Base-by-base conservation (phyloP, 1,140 invertebrate genomes). In the Caenorhabditis elegans region DNA sequence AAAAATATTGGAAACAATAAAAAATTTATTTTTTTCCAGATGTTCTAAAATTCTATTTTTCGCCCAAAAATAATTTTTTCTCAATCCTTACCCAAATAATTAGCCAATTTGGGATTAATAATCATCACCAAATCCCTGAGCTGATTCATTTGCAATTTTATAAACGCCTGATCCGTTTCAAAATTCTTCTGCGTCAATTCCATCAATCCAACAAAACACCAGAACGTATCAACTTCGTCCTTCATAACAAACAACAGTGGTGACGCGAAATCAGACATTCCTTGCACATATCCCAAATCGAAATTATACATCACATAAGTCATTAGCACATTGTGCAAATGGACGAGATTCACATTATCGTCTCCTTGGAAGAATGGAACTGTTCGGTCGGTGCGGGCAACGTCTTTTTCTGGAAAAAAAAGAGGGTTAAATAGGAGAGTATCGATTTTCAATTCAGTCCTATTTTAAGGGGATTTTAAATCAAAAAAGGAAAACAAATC, bases 301-400 rank as follows among this genome's bases (percentile, higher is more conserved):
- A 99, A 99, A 91, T 99, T 98, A 90, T 98, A 98, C 96, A 99
- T 98, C n/a, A 96, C 94, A 90, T 98, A 99, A 0, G 97, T 98
- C 95, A 98, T 97, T 1, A 99, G 92, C 87, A 99, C 95, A 88
- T 98, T 95, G 86, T 94, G 93, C 0, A 99, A 90, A 22, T 94
- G 92, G 78, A 92, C 91, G 36, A 98, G 91, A 91, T 98, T 96
- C 11, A 93, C 92, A 91, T 97, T 97, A 86, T 95, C 93, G 83
- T 97, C 95, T 1, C 95, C 96, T 31, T 94, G 93, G 90, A 94
- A 99, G 90, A 94, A 99, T 11, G 94, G 93, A 87, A 96, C 93
- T 5, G 93, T 94, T 87, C 98, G 92, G 90, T 99, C 98, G 15
- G 97, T 99, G 86, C 97, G 92, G 82, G 94, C 95, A 0, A 99